Evolutionary conservation across 2,797 vertebrate species (phyloP).

Genomic region (Fratercula arctica): DNA sequence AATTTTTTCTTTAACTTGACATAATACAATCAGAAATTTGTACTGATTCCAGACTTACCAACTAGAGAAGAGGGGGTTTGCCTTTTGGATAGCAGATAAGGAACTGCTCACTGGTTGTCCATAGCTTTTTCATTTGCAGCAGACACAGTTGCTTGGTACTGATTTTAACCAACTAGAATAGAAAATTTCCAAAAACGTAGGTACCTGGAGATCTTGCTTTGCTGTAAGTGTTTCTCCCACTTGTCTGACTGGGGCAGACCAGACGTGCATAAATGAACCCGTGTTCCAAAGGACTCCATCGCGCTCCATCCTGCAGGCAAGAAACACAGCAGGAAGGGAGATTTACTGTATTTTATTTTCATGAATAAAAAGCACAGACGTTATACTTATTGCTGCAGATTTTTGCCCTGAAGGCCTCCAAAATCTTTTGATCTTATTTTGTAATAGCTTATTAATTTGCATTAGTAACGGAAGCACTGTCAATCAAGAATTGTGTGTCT

Average conservation of each 20-base stretch:
- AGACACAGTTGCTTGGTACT: background rate
- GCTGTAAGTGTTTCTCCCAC: background rate
- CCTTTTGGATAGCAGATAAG: background rate
- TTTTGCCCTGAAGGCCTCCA: background rate
- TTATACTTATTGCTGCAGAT: background rate
- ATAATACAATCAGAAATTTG: background rate
- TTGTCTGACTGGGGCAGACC: background rate
- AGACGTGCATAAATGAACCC: background rate
- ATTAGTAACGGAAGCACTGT: background rate
- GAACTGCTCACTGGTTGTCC: background rate
- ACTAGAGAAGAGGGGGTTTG: background rate
- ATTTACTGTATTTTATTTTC: slow-evolving; percentile 20
- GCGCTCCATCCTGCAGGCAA: slow-evolving; percentile 28
- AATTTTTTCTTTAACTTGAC: background rate
- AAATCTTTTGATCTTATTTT: background rate
- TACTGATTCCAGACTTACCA: background rate
- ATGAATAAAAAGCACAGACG: background rate
- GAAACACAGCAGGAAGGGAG: slow-evolving; percentile 29
- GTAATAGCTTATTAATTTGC: background rate
- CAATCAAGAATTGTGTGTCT: background rate
- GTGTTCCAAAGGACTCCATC: slow-evolving; percentile 39
- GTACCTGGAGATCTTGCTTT: slow-evolving; percentile 1
- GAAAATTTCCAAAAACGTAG: background rate
- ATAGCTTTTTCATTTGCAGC: background rate
- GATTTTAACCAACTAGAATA: background rate